phyloP scores from a whole-genome alignment of 1,140 invertebrate species.

The silkworm (Bombyx mori) region ASM3026992v2 NC_085124.1:14462001-14462500 shows the following conservation, averaged over 20 bases:
- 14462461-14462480: no score
- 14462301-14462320: background rate
- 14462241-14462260: slow-evolving; percentile 13
- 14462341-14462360: background rate
- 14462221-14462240: slow-evolving; percentile 13
- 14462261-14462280: slow-evolving; percentile 9
- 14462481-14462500: no score
- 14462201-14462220: slow-evolving; percentile 37
- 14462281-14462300: slow-evolving; percentile 14
- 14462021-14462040: no score
- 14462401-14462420: no score
- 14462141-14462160: slow-evolving; percentile 14
- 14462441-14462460: no score
- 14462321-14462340: background rate
- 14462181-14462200: slow-evolving; percentile 48
- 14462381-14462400: no score
- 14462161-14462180: slow-evolving; percentile 44
- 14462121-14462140: slow-evolving; percentile 29
- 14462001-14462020: no score
- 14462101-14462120: slow-evolving; percentile 2
- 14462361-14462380: background rate
- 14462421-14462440: no score
- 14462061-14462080: background rate
- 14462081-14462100: background rate
- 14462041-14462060: no score